These are phyloP conservation scores for Trilocha varians DNA, from an alignment of 2,888 invertebrate species.

Conservation along the genomic window DNA sequence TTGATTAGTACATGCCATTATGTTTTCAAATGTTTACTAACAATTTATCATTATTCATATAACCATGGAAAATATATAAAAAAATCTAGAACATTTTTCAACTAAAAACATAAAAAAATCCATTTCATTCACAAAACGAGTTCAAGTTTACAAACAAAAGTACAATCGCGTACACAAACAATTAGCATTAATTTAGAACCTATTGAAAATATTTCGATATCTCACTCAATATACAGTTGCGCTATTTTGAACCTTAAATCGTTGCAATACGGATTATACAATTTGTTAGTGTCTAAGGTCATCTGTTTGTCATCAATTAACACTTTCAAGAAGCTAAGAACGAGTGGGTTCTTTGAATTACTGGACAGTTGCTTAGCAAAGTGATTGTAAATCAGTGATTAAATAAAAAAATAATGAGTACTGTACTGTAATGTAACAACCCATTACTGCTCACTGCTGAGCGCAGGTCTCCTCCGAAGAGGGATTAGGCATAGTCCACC, in stretches of 20 bases:
- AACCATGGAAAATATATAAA: too few species aligned
- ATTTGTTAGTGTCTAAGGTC: conserved; percentile 29
- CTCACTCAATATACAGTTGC: not conserved
- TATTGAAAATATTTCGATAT: conserved; percentile 8
- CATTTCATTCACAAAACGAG: conserved; percentile 52
- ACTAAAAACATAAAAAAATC: conserved; percentile 23
- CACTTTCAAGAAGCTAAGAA: conserved; percentile 22
- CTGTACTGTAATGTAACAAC: too few species aligned
- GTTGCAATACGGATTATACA: conserved; percentile 10
- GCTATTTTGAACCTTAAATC: conserved; percentile 16
- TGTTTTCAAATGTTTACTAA: too few species aligned
- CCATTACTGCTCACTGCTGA: too few species aligned
- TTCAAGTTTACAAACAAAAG: conserved; percentile 58
- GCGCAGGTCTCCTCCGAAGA: too few species aligned
- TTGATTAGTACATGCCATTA: not conserved
- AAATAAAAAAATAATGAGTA: too few species aligned
- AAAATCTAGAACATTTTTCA: not conserved
- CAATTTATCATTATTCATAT: too few species aligned
- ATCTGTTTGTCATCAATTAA: conserved; percentile 41
- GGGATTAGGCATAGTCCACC: too few species aligned
- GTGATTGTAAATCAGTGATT: too few species aligned
- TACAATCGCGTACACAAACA: conserved; percentile 33
- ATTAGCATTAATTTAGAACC: conserved; percentile 1
- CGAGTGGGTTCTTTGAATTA: conserved; percentile 27
- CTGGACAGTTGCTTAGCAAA: not conserved